Percentiles rank a stretch among this genome's conserved stretches.
These are phyloP conservation scores for Alviniconcha marisindica DNA, from an alignment of 1,140 invertebrate genomes.

Conservation along the genomic window DNA sequence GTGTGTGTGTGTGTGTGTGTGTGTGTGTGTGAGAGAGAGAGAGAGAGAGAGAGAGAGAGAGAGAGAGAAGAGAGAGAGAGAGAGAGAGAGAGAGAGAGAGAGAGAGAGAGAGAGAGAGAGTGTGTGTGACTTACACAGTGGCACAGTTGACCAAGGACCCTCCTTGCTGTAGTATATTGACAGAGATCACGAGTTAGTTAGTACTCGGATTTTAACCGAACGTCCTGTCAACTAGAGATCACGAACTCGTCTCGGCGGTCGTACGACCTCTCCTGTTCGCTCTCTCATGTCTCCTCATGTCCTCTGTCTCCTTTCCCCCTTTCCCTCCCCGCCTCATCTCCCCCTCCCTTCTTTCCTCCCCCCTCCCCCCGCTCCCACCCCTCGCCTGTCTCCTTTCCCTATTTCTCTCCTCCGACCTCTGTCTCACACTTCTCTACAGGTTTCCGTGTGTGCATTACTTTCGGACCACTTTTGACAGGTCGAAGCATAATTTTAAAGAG, in stretches of 20 bases:
- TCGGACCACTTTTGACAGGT: neutral
- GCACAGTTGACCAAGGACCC: neutral
- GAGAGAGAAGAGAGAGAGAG: neutral
- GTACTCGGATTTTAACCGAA: too few species aligned
- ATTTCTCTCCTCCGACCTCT: neutral
- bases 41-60: neutral
- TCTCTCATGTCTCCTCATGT: neutral
- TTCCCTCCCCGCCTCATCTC: neutral
- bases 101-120: neutral
- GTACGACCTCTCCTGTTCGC: neutral
- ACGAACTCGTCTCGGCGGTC: neutral
- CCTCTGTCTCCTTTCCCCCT: too few species aligned
- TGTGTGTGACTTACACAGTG: neutral
- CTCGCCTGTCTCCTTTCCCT: neutral
- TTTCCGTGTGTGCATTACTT: neutral
- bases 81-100: neutral
- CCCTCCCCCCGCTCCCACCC: neutral
- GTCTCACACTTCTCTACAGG: neutral
- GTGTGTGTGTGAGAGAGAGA: neutral
- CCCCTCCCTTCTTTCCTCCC: neutral
- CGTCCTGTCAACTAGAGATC: too few species aligned
- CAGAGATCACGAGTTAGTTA: too few species aligned
- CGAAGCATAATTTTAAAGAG: neutral
- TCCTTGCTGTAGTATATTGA: neutral
- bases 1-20: constrained; percentile 8